These are phyloP conservation scores for Mormyrus lacerda DNA, from an alignment of 2,113 vertebrate species.

Conservation along the genomic window DNA sequence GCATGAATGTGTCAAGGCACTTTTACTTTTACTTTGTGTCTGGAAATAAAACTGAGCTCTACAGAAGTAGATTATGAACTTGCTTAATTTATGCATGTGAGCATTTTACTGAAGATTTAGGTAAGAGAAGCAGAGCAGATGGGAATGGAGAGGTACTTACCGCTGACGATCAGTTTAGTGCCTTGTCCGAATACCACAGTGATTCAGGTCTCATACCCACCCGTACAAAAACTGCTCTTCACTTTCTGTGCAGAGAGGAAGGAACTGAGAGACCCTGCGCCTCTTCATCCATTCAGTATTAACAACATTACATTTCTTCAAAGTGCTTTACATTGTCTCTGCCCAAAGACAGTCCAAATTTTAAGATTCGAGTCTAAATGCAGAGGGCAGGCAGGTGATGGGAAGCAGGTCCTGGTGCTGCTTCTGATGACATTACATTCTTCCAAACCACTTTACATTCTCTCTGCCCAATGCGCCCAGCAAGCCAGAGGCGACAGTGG, in stretches of 20 bases:
- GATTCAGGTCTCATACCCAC: constrained; percentile 43
- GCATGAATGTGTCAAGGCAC: background rate
- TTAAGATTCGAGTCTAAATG: too few species aligned
- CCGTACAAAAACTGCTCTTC: constrained; percentile 52
- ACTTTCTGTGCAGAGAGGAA: constrained; percentile 32
- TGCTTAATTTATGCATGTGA: background rate
- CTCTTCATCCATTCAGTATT: background rate
- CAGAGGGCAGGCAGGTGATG: too few species aligned
- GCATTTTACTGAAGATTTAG: background rate
- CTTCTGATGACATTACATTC: too few species aligned
- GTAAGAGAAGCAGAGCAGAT: background rate
- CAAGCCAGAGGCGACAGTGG: too few species aligned
- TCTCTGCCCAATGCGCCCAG: too few species aligned
- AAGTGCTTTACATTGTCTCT: too few species aligned
- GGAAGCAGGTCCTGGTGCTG: too few species aligned
- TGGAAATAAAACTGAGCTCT: background rate
- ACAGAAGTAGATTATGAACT: background rate
- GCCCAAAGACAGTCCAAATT: too few species aligned
- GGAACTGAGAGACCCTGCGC: background rate
- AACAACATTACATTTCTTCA: too few species aligned
- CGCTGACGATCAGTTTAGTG: constrained; percentile 46
- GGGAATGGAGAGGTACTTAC: constrained; percentile 25
- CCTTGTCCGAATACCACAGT: constrained; percentile 61
- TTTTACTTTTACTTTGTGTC: background rate
- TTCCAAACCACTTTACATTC: too few species aligned